Percentiles rank a stretch among this genome's conserved stretches.
These are phyloP conservation scores for Drosophila auraria DNA, from an alignment of 1,140 invertebrate species.

Conservation along the genomic window DNA sequence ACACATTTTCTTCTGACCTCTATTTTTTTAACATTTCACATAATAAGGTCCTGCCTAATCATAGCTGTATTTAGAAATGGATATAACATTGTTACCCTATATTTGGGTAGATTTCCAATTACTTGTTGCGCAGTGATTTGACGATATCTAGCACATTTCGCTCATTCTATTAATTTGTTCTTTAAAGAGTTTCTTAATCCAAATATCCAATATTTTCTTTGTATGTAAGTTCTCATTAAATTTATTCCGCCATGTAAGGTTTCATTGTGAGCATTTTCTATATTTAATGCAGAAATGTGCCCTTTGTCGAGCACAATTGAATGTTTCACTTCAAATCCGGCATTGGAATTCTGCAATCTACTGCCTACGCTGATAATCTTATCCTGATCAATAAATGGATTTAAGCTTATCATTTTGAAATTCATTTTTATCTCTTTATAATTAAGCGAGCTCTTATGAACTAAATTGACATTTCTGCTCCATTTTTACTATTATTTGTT, in stretches of 20 bases:
- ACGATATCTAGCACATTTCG: neutral
- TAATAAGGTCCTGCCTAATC: constrained; percentile 11
- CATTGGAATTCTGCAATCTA: neutral
- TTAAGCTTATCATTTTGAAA: neutral
- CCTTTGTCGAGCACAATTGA: neutral
- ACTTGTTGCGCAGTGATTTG: neutral
- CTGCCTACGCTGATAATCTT: neutral
- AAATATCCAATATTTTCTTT: neutral
- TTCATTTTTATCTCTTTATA: neutral
- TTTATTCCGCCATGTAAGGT: neutral
- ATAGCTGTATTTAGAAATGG: neutral
- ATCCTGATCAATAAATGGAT: neutral
- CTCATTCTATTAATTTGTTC: neutral
- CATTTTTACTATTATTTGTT: no score
- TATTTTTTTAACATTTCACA: constrained; percentile 37
- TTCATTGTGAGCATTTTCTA: neutral
- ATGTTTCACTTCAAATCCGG: no score
- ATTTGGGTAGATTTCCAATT: neutral
- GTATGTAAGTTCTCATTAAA: neutral
- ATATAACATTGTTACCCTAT: neutral
- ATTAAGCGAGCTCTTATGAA: neutral
- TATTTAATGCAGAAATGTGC: neutral
- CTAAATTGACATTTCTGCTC: neutral
- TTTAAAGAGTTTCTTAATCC: neutral
- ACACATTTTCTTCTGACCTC: constrained; percentile 38